Evolutionary conservation across 2,797 vertebrate species (phyloP), one percentile per base, ranked within the genome.

Genomic region (Spondyliosoma cantharus): DNA sequence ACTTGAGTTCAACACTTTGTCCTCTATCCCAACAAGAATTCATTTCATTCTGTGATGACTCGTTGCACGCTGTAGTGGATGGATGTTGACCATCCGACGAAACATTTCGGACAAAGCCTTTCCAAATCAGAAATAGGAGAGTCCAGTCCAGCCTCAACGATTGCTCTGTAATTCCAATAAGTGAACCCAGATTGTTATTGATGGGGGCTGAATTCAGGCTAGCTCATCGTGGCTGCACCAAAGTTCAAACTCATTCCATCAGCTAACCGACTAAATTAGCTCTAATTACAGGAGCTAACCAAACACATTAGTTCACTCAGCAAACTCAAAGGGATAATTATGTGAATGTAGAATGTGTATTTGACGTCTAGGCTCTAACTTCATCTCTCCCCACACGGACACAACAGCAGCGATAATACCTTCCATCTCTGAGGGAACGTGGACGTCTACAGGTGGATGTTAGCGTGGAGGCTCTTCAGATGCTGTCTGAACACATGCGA

Each of bases 361-460:
- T 27, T 48, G 56, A 60, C 1, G 2, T 65, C 27, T 66, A 37
- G 12, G 8, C n/a, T 52, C 27, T 77, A 56, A 68, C 45, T 57
- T 78, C 13, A 29, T 67, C 43, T 9, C 25, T 82, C 22, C 9
- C 7, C 77, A 24, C 20, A 66, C 57, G 27, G 20, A 80, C 59
- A 37, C 65, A 63, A 54, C 60, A 52, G 24, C 71, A 53, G 58
- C 65, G 48, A 27, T 69, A 82, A 78, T 56, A 67, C 73, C 16
- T 61, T 66, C 57, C 57, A n/a, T 19, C 42, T 74, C 54, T 8
- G 19, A 20, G 52, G 61, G 50, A 69, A 72, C 54, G 27, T 32
- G 54, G 59, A 71, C 45, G 45, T 20, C 46, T 53, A 67, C 48
- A 66, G 71, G 66, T 60, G 54, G 22, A 73, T n/a, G 54, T 22